These are phyloP conservation scores for Malurus melanocephalus DNA, from an alignment of 2,113 vertebrate species.

Conservation along the genomic window DNA sequence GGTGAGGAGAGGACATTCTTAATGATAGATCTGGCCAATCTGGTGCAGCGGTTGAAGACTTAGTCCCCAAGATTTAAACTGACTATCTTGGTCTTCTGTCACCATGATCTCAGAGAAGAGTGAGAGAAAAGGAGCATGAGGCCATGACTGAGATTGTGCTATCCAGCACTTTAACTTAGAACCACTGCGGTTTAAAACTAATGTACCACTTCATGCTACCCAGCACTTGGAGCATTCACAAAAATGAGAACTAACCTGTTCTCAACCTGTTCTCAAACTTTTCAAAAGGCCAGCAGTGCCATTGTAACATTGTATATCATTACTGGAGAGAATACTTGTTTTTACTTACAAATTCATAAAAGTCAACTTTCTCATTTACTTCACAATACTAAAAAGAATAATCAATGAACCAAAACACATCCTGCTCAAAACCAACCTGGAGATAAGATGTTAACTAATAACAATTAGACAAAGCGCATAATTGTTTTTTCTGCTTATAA, in stretches of 20 bases:
- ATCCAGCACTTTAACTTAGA: neutral
- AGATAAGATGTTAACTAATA: neutral
- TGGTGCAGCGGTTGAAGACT: neutral
- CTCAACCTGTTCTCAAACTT: neutral
- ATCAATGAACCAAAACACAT: neutral
- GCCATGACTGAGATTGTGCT: neutral
- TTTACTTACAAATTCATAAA: neutral
- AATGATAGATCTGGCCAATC: neutral
- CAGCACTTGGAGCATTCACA: neutral
- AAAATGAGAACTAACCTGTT: neutral
- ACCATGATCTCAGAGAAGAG: neutral
- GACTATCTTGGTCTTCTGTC: neutral
- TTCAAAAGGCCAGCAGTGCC: neutral
- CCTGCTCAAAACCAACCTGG: neutral
- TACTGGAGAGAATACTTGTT: neutral
- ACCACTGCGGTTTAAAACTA: neutral
- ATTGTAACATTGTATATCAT: rapidly evolving
- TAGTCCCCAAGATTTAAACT: neutral
- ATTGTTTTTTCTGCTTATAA: neutral
- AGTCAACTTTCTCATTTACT: neutral
- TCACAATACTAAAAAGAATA: neutral
- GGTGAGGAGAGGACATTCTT: neutral
- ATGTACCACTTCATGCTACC: neutral
- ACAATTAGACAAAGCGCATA: neutral
- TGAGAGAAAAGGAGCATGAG: neutral